Conservation (phyloP, 2,113 vertebrate genomes). For the Mohoua ochrocephala region DNA sequence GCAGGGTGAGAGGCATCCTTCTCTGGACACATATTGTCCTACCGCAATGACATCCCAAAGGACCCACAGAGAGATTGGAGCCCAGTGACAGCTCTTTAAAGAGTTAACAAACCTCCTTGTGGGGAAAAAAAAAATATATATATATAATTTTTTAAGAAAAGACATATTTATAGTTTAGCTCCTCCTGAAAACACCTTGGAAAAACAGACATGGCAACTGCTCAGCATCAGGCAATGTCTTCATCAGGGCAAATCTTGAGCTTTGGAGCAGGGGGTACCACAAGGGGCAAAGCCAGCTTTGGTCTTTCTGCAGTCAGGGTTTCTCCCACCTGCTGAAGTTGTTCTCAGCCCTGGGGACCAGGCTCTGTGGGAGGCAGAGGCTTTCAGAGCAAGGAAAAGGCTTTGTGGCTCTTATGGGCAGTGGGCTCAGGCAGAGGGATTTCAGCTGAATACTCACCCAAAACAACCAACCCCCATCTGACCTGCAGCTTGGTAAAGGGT, state of each 20-base stretch:
- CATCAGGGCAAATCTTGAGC: accelerated
- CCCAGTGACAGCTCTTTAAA: neutral
- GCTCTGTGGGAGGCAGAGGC: neutral
- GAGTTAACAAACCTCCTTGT: neutral
- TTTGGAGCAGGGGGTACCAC: neutral
- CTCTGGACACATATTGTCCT: neutral
- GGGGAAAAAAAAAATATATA: accelerated
- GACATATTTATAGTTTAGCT: neutral
- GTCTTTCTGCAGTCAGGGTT: accelerated
- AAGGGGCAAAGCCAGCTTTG: neutral
- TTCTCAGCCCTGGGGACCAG: neutral
- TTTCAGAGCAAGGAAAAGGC: neutral
- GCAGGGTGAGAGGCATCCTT: neutral
- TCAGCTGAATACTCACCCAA: neutral
- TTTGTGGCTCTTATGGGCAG: accelerated
- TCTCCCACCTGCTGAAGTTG: neutral
- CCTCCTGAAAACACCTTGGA: neutral
- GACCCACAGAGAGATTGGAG: neutral
- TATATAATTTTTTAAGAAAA: neutral
- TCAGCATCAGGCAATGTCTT: neutral
- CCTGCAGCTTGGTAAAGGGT: neutral
- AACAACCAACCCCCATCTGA: accelerated
- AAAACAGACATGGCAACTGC: neutral
- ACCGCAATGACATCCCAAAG: neutral
- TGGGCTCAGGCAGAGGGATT: neutral